Base-by-base conservation (phyloP, 2,888 invertebrate genomes). In the Schizaphis graminum region DNA sequence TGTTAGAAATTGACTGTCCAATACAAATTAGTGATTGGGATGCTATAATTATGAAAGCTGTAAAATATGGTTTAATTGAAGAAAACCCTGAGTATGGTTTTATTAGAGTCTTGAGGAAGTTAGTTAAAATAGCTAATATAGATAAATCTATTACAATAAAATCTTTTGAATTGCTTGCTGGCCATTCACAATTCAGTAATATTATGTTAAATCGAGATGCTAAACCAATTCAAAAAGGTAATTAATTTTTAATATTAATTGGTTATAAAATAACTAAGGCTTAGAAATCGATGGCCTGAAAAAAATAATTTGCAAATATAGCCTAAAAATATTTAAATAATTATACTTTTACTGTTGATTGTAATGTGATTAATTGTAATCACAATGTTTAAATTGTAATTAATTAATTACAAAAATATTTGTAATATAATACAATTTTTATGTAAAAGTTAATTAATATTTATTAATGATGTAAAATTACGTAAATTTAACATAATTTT, bases 131-230 rank as follows among this genome's bases (percentile, higher is more conserved):
- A 67, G 49, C 57, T 49, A 28, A 49, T 61, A n/a, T 87, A 21
- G 87, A 94, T 67, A 86, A 87, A 94, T 91, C 86, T 49, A 44
- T 67, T 57, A 3, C 53, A 35, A n/a, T 41, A 90, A 96, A 96
- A 44, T 96, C 98, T 16, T 97, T 98, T 95, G 97, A 98, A 95
- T 97, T 98, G 97, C 96, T 97, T 24, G 97, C 97, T 10, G 97
- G 97, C 0, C 98, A 98, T 96, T 98, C 98, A 0, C 97, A 97
- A 95, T 98, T 98, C 95, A 96, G 97, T 90, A 97, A 97, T 95
- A 96, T 97, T 13, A 97, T 98, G 96, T 95, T 98, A 41, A 97
- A 96, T 94, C 94, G 91, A 41, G 56, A n/a, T 53, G 41, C 49
- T 49, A 67, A 53, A 7, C 61, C 87, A 95, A 95, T 61, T 95